Evolutionary conservation across 2,888 invertebrate genomes (phyloP).

Genomic region (Eupithecia inturbata): DNA sequence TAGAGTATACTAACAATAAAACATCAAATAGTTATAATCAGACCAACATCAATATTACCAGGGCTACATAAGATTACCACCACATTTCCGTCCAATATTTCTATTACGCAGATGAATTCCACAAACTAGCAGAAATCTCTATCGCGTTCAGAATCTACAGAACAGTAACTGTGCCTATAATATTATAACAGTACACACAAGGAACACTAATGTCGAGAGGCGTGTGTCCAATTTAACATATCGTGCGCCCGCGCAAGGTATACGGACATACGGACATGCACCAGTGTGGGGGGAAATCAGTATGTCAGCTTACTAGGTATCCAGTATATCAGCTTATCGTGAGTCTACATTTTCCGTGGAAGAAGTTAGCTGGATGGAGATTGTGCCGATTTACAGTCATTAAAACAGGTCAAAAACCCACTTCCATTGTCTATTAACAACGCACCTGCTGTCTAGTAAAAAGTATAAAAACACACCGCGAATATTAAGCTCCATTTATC

Average conservation of each 20-base stretch:
- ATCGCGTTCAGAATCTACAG: constrained; percentile 25
- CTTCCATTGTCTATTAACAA: no score
- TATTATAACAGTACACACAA: constrained; percentile 71
- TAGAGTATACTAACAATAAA: no score
- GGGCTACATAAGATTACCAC: background rate
- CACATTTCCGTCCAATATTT: background rate
- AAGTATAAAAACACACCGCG: no score
- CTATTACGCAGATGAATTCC: background rate
- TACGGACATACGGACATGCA: constrained; percentile 34
- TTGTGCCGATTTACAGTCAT: no score
- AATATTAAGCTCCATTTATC: no score
- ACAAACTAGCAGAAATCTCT: constrained; percentile 15
- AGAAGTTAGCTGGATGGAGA: no score
- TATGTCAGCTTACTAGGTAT: background rate
- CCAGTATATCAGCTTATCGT: no score
- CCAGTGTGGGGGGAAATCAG: constrained; percentile 18
- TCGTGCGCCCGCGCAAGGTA: constrained; percentile 50
- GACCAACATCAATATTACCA: background rate
- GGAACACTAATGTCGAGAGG: constrained; percentile 67
- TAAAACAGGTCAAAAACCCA: no score
- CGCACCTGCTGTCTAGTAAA: no score
- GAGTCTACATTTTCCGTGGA: no score
- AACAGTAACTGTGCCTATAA: constrained; percentile 46
- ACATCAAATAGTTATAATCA: no score
- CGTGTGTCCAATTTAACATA: constrained; percentile 76